Conservation (phyloP, 2,113 vertebrate species). For the Anser brachyrhynchus region DNA sequence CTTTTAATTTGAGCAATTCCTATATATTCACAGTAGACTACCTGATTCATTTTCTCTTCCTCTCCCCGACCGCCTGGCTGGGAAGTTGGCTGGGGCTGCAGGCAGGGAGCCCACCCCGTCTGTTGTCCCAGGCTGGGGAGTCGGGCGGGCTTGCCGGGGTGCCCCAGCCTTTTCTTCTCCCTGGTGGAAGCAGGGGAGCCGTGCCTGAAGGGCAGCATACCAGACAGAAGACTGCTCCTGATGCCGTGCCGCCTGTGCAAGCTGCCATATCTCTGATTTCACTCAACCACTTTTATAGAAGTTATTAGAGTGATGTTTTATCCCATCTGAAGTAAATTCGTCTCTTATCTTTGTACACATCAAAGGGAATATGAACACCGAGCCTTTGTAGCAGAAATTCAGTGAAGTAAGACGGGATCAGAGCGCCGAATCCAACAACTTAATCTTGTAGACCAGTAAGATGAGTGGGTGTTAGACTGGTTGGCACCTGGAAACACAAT, state of each 20-base stretch:
- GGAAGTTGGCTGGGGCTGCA: neutral
- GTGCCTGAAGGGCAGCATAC: neutral
- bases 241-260: neutral
- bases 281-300: neutral
- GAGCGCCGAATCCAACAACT: neutral
- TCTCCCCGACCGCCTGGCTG: neutral
- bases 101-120: neutral
- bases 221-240: neutral
- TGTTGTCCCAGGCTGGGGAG: neutral
- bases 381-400: constrained; percentile 22
- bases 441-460: neutral
- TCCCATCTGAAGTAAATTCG: neutral
- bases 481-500: constrained; percentile 12
- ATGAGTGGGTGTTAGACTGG: neutral
- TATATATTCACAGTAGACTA: neutral
- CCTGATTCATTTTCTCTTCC: neutral
- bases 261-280: neutral
- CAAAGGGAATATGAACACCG: neutral
- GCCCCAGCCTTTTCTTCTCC: neutral
- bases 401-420: neutral
- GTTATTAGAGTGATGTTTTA: neutral
- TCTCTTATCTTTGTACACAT: constrained; percentile 22
- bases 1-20: neutral
- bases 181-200: neutral
- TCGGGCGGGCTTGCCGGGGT: rapidly evolving